Conservation (phyloP, 2,888 invertebrate species). For the Cancer borealis region DNA sequence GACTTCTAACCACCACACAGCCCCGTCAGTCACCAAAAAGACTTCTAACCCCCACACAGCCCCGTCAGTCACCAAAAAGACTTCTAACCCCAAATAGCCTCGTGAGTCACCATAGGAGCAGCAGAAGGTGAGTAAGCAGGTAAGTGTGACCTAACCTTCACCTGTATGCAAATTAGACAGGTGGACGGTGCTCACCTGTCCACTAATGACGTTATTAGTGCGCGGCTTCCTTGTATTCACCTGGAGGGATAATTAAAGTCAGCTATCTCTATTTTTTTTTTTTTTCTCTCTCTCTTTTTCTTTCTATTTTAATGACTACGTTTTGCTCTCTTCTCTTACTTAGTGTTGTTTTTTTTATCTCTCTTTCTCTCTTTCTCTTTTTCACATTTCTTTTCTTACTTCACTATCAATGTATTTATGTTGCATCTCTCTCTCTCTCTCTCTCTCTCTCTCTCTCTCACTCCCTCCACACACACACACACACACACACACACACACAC, state of each 20-base stretch:
- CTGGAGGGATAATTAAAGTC: not conserved
- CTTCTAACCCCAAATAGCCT: too few species aligned
- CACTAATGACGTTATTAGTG: conserved; percentile 15
- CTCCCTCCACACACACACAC: too few species aligned
- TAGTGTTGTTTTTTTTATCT: not conserved
- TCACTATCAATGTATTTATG: too few species aligned
- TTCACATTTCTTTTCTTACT: not conserved
- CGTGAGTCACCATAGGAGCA: too few species aligned
- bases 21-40: too few species aligned
- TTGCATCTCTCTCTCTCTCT: too few species aligned
- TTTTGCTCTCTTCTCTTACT: not conserved
- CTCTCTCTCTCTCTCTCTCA: too few species aligned
- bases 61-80: not conserved
- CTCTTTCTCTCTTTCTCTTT: not conserved
- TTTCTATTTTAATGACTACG: not conserved
- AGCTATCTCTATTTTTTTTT: not conserved
- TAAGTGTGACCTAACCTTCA: not conserved
- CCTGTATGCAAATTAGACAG: not conserved
- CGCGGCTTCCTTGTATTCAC: not conserved
- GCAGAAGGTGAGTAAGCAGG: not conserved
- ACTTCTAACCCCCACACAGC: too few species aligned
- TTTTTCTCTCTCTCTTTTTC: not conserved
- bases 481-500: too few species aligned
- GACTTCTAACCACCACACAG: too few species aligned
- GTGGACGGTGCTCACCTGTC: not conserved